These are phyloP conservation scores for Drosophila bocqueti DNA, from an alignment of 1,140 invertebrate genomes.

Conservation along the genomic window DNA sequence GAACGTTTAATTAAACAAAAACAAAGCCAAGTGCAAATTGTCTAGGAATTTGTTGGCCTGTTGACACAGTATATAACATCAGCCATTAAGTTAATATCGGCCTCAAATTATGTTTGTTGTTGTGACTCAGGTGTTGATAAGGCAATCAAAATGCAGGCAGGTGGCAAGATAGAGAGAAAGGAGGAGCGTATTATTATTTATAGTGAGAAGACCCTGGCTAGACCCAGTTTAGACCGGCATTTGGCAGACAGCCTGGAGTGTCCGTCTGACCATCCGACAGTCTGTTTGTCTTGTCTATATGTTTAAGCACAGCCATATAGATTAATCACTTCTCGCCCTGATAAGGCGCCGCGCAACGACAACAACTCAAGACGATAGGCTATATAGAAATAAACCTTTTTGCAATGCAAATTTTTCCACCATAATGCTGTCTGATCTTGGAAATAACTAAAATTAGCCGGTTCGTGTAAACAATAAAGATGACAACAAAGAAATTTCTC, in stretches of 20 bases:
- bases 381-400: conserved; percentile 52
- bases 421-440: conserved; percentile 18
- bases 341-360: conserved; percentile 25
- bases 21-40: conserved; percentile 48
- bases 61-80: conserved; percentile 29
- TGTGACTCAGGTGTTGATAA: conserved; percentile 44
- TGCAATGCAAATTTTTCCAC: conserved; percentile 45
- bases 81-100: conserved; percentile 43
- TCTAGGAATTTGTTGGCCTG: conserved; percentile 25
- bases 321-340: conserved; percentile 36
- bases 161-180: not conserved
- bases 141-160: conserved; percentile 8
- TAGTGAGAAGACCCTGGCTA: conserved; percentile 26
- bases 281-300: conserved; percentile 31
- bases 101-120: conserved; percentile 25
- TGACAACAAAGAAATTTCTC: not conserved
- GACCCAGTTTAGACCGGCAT: conserved; percentile 62
- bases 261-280: conserved; percentile 11
- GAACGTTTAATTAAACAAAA: conserved; percentile 39
- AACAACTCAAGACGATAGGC: conserved; percentile 30
- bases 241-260: conserved; percentile 58
- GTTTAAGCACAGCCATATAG: conserved; percentile 24
- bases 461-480: conserved; percentile 11
- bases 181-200: conserved; percentile 6
- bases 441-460: conserved; percentile 18